Evolutionary conservation across 2,113 vertebrate genomes (phyloP).

Genomic region (Coregonus clupeaformis): DNA sequence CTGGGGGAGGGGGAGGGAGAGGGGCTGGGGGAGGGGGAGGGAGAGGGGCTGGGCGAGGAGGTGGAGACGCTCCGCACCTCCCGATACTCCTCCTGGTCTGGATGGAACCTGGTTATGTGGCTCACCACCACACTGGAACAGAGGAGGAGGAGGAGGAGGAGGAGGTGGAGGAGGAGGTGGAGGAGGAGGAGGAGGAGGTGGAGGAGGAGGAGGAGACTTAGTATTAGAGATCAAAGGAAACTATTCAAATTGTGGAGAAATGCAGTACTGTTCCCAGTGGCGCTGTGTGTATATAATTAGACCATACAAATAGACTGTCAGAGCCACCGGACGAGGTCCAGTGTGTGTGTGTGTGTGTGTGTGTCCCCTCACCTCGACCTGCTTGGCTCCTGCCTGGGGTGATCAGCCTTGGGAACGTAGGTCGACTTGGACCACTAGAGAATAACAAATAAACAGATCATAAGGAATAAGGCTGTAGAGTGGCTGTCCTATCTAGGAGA

Average conservation of each 20-base stretch:
- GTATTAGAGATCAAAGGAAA: too few relatives aligned
- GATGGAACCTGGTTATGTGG: constrained; percentile 11
- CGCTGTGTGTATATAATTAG: too few relatives aligned
- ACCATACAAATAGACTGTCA: too few relatives aligned
- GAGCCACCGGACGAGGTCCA: too few relatives aligned
- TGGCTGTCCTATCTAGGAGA: too few relatives aligned
- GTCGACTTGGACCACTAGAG: constrained; percentile 47
- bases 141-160: too few relatives aligned
- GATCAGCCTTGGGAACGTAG: not conserved
- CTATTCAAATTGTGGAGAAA: too few relatives aligned
- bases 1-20: constrained; percentile 12
- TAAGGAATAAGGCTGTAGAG: too few relatives aligned
- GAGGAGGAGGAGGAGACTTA: too few relatives aligned
- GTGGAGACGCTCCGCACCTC: constrained; percentile 30
- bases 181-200: too few relatives aligned
- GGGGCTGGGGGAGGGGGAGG: not conserved
- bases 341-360: not conserved
- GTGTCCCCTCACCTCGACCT: constrained; percentile 37
- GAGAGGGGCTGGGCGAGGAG: constrained; percentile 9
- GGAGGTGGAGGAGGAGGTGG: too few relatives aligned
- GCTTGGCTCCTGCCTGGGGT: constrained; percentile 16
- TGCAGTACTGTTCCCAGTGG: too few relatives aligned
- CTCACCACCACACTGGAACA: constrained; percentile 20
- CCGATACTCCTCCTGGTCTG: not conserved
- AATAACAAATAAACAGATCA: not conserved